Evolutionary conservation across 1,140 invertebrate genomes (phyloP).

Genomic region (Episyrphus balteatus): DNA sequence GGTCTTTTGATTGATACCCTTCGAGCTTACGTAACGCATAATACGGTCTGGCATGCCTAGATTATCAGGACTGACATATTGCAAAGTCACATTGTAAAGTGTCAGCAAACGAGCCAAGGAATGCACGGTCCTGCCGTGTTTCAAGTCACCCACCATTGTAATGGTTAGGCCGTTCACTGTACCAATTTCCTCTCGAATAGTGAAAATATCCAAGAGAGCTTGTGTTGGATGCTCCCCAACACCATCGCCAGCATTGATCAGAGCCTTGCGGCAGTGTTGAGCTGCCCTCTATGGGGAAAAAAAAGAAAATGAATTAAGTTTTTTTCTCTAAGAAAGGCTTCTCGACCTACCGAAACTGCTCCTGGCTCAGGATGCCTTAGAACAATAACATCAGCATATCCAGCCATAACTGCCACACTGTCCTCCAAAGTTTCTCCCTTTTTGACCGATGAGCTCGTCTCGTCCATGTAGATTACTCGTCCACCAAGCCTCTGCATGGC

Average conservation of each 20-base stretch:
- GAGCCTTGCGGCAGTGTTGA: constrained; percentile 67
- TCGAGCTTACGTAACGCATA: constrained; percentile 61
- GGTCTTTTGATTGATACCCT: constrained; percentile 68
- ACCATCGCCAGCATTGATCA: constrained; percentile 97
- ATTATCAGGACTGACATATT: constrained; percentile 78
- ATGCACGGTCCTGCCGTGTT: constrained; percentile 96
- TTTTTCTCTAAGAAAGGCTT: not conserved
- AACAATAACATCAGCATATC: constrained; percentile 86
- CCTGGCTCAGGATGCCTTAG: constrained; percentile 86
- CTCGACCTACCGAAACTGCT: constrained; percentile 67
- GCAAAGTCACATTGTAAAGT: constrained; percentile 76
- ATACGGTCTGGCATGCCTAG: constrained; percentile 88
- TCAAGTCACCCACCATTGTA: constrained; percentile 91
- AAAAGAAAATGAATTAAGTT: constrained; percentile 6
- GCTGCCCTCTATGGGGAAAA: constrained; percentile 57
- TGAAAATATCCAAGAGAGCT: constrained; percentile 94
- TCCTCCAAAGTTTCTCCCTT: constrained; percentile 96
- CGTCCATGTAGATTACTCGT: constrained; percentile 79
- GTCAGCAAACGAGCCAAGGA: constrained; percentile 86
- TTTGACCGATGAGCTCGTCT: constrained; percentile 79
- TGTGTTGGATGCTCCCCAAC: constrained; percentile 98
- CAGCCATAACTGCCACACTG: constrained; percentile 72
- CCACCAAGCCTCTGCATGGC: constrained; percentile 95
- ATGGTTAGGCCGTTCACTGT: constrained; percentile 93
- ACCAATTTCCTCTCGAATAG: constrained; percentile 96